Percentiles rank a stretch among this genome's conserved stretches.
phyloP scores from a whole-genome alignment of 2,797 vertebrate genomes.

The Premnoplex brunnescens region DNA sequence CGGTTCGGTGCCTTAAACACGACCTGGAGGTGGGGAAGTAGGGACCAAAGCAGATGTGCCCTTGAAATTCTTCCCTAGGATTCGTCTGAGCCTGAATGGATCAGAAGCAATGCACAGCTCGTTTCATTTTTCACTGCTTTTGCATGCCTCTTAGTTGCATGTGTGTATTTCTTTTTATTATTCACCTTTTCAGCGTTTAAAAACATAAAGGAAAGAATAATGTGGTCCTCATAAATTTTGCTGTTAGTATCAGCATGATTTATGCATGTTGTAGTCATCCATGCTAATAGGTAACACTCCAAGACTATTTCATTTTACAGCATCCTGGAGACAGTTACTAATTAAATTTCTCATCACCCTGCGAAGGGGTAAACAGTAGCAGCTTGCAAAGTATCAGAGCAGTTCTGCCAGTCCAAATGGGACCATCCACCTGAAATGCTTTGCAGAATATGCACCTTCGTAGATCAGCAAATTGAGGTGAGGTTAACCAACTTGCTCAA shows the following conservation, averaged over 20 bases:
- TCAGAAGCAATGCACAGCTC: background rate
- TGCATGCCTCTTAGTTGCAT: background rate
- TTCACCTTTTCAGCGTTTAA: background rate
- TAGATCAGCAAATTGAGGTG: conserved; percentile 15
- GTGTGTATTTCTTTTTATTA: background rate
- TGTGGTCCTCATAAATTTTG: background rate
- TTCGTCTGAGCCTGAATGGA: background rate
- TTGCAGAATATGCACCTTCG: background rate
- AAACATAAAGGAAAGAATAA: background rate
- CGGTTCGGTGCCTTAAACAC: fast-evolving
- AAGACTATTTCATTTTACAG: background rate
- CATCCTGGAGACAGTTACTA: conserved; percentile 5
- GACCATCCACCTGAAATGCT: background rate
- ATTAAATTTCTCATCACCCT: background rate
- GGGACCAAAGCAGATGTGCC: background rate
- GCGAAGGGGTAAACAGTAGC: background rate
- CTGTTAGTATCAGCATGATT: background rate
- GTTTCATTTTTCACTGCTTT: background rate
- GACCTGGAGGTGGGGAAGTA: background rate
- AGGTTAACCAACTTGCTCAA: conserved; percentile 52
- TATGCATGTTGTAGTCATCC: background rate
- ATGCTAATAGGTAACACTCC: background rate
- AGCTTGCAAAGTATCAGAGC: background rate
- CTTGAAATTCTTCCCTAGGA: background rate
- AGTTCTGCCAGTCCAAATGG: background rate